Conservation (phyloP, 92 coral and sea anemone species). For the Desmophyllum pertusum region DNA sequence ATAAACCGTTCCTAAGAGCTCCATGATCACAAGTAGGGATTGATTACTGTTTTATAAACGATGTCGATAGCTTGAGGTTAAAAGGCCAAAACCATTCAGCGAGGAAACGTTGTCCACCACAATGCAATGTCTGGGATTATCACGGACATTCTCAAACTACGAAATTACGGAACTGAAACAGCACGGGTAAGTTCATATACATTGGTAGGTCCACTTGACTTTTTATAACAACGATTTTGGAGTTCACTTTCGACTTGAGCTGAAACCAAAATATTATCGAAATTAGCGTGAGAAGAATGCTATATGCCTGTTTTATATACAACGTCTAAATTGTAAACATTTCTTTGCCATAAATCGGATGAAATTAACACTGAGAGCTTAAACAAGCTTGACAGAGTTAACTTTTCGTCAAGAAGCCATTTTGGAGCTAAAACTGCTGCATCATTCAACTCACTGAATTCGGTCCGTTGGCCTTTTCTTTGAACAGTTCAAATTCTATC, state of each 20-base stretch:
- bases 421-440: not conserved
- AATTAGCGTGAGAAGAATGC: not conserved
- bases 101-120: not conserved
- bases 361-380: not conserved
- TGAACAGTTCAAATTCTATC: not conserved
- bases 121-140: slow-evolving; percentile 30
- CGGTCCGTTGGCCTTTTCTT: not conserved
- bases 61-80: not conserved
- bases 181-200: slow-evolving; percentile 8
- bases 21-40: not conserved
- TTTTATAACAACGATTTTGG: not conserved
- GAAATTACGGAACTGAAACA: not conserved
- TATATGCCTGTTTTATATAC: not conserved
- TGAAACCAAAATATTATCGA: not conserved
- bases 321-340: not conserved
- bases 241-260: not conserved
- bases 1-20: not conserved
- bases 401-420: not conserved
- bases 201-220: not conserved
- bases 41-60: not conserved
- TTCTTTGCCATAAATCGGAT: not conserved
- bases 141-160: slow-evolving; percentile 20
- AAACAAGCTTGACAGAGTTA: not conserved
- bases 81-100: slow-evolving; percentile 7
- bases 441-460: not conserved